phyloP scores from a whole-genome alignment of 2,888 invertebrate genomes.

The Cryptus viduatorius region DNA sequence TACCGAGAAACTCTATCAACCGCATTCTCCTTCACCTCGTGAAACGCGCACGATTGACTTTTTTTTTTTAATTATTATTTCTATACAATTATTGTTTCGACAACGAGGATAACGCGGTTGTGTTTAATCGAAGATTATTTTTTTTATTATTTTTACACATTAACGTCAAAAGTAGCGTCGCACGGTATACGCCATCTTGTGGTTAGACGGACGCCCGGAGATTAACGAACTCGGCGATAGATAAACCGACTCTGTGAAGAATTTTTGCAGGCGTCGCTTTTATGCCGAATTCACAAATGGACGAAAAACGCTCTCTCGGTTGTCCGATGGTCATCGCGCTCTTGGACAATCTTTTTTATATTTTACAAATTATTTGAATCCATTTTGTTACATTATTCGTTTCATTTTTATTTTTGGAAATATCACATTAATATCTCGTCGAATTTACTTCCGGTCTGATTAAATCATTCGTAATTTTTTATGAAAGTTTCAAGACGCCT shows the following conservation, averaged over 20 bases:
- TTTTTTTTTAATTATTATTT: conserved; percentile 22
- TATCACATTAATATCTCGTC: no score
- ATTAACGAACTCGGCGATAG: conserved; percentile 20
- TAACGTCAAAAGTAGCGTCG: conserved; percentile 83
- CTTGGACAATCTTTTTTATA: no score
- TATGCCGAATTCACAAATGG: background rate
- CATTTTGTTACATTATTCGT: no score
- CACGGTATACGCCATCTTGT: conserved; percentile 79
- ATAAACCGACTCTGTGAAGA: background rate
- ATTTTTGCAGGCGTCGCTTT: background rate
- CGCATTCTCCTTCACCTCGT: conserved; percentile 76
- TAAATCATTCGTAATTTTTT: no score
- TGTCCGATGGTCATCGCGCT: no score
- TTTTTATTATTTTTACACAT: conserved; percentile 63
- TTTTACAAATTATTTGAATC: no score
- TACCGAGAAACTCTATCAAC: conserved; percentile 75
- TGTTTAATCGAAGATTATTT: background rate
- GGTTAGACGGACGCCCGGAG: conserved; percentile 61
- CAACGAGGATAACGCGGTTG: background rate
- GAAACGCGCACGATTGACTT: conserved; percentile 69
- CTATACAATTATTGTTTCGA: background rate
- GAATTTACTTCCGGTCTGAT: no score
- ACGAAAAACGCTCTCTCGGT: background rate
- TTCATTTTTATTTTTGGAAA: no score
- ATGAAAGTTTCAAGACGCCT: no score